phyloP scores from a whole-genome alignment of 2,888 invertebrate genomes.

The Cosmia trapezina region DNA sequence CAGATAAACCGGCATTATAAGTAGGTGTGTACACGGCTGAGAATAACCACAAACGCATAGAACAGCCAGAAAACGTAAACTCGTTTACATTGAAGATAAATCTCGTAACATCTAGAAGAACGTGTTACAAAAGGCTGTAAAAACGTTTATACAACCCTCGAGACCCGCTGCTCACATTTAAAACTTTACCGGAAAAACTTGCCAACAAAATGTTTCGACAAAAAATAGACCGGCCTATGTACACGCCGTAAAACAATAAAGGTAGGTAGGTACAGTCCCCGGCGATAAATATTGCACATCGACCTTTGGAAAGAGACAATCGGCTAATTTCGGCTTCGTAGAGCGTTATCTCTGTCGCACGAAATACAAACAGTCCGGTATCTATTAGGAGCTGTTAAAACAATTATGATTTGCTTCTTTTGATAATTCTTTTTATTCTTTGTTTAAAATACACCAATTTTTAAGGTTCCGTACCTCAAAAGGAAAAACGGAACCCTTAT shows the following conservation, averaged over 20 bases:
- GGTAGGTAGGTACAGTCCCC: slow-evolving; percentile 6
- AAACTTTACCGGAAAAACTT: slow-evolving; percentile 35
- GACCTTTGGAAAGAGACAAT: no score
- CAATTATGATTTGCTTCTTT: no score
- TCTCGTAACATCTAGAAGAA: slow-evolving; percentile 11
- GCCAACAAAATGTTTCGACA: slow-evolving; percentile 23
- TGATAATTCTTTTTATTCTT: no score
- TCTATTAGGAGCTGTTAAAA: no score
- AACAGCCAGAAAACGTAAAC: not conserved
- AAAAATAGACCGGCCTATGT: slow-evolving; percentile 25
- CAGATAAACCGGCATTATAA: not conserved
- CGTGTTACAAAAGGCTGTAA: slow-evolving; percentile 33
- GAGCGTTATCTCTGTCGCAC: no score
- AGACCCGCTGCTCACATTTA: slow-evolving; percentile 17
- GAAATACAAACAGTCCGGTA: no score
- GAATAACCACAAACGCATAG: slow-evolving; percentile 3
- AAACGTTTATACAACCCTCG: slow-evolving; percentile 43
- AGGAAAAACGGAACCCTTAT: no score
- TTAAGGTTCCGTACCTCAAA: no score
- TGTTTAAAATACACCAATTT: no score
- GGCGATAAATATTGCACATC: no score
- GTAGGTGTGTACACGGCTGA: not conserved
- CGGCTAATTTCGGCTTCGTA: no score
- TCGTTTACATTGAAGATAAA: slow-evolving; percentile 22
- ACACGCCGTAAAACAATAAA: slow-evolving; percentile 44